These are phyloP conservation scores for Zaprionus ornatus DNA, from an alignment of 1,140 invertebrate species.

Conservation along the genomic window DNA sequence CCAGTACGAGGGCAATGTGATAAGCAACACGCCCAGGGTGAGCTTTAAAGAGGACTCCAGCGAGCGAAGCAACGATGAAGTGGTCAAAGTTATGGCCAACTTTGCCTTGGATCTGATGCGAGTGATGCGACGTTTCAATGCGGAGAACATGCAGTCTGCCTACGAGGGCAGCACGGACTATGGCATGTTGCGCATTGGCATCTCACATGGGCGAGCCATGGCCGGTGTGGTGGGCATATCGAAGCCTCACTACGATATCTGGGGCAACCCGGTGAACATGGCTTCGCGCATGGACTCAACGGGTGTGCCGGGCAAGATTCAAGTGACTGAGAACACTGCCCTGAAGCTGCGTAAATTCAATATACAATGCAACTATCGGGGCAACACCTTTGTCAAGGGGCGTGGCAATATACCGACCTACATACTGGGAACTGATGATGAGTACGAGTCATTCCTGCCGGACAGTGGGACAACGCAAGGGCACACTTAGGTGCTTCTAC, in stretches of 20 bases:
- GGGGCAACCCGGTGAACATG: constrained; percentile 98
- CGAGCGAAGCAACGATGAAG: constrained; percentile 61
- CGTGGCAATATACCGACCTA: constrained; percentile 90
- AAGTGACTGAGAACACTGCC: constrained; percentile 91
- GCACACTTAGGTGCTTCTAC: constrained; percentile 31
- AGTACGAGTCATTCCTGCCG: constrained; percentile 84
- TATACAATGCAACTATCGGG: constrained; percentile 88
- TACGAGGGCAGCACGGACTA: constrained; percentile 85
- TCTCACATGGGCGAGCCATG: constrained; percentile 93
- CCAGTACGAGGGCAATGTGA: constrained; percentile 66
- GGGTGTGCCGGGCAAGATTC: constrained; percentile 91
- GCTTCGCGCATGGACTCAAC: constrained; percentile 96
- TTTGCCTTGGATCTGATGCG: constrained; percentile 85
- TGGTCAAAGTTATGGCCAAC: constrained; percentile 86
- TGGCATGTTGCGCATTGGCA: constrained; percentile 86
- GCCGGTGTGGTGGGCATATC: constrained; percentile 95
- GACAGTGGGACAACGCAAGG: constrained; percentile 35
- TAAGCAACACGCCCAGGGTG: constrained; percentile 32
- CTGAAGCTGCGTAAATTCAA: constrained; percentile 88
- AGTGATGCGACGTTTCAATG: constrained; percentile 72
- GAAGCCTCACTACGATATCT: constrained; percentile 93
- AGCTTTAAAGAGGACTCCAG: constrained; percentile 24
- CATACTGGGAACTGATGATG: constrained; percentile 88
- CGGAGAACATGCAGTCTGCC: constrained; percentile 83
- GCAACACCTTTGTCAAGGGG: constrained; percentile 90